phyloP scores from a whole-genome alignment of 64 coral and sea anemone species.

The Anthopleura sola region DNA sequence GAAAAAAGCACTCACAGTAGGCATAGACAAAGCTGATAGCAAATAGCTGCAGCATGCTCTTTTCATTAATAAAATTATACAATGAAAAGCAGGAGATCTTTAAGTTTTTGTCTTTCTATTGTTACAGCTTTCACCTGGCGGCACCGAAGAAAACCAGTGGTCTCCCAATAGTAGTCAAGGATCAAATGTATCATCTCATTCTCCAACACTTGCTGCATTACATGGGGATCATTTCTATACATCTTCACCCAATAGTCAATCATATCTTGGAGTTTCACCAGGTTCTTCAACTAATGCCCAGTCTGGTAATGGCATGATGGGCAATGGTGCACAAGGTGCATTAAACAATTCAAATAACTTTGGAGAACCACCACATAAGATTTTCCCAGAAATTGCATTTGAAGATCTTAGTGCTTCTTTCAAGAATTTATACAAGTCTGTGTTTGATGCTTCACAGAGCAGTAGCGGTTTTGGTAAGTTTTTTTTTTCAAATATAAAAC shows the following conservation, averaged over 20 bases:
- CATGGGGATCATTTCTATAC: conserved; percentile 58
- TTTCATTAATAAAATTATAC: neutral
- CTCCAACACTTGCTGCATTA: conserved; percentile 72
- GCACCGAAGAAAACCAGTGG: conserved; percentile 59
- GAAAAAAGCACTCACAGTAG: too few relatives aligned
- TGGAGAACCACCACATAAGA: conserved; percentile 89
- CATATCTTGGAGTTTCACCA: conserved; percentile 54
- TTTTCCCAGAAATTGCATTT: conserved; percentile 91
- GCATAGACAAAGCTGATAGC: too few relatives aligned
- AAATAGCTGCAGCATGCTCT: too few relatives aligned
- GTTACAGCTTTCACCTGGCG: conserved; percentile 70
- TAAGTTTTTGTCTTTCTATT: too few relatives aligned
- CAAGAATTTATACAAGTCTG: conserved; percentile 94
- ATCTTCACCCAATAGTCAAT: conserved; percentile 8
- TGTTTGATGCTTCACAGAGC: conserved; percentile 90
- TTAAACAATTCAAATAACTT: conserved; percentile 58
- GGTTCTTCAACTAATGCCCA: conserved; percentile 27
- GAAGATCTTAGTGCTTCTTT: conserved; percentile 98
- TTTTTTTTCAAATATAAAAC: neutral
- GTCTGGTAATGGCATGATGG: neutral
- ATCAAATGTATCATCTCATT: conserved; percentile 47
- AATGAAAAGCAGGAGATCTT: too few relatives aligned
- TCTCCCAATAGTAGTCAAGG: conserved; percentile 53
- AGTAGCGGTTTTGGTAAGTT: conserved; percentile 71
- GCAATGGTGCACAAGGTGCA: conserved; percentile 22